Evolutionary conservation across 2,113 vertebrate species (phyloP), one percentile per base, ranked within the genome.

Genomic region (Pelusios castaneus): DNA sequence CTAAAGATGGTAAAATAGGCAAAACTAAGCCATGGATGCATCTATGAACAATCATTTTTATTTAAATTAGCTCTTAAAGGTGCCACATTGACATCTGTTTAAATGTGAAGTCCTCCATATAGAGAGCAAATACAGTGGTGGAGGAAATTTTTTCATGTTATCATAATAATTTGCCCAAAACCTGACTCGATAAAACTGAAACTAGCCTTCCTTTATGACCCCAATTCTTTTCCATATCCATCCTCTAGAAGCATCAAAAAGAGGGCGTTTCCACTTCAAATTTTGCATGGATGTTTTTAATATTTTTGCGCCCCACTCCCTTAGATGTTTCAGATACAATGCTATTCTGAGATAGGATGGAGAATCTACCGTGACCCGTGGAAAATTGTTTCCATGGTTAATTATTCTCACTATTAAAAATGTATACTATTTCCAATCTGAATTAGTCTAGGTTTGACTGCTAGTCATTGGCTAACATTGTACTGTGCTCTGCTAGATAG

Each of bases 1-100:
- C 70, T 77, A 90, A 82, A 85, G 43, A 87, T 90, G 77, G 93
- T 38, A 78, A 82, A 91, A 89, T 75, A 78, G 78, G 51, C 24
- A 91, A 89, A 96, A 79, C 45, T 31, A 51, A 79, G 45, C 5
- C 77, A 51, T 27, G 2, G 45, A 41, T 16, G 12, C 38, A 82
- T 63, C 54, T 81, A 73, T 13, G 73, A 80, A 82, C 63, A 52
- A 58, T 10, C n/a, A 79, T 19, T 49, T 79, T 79, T 38, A 76
- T 78, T 90, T 91, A 93, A 86, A 2, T 88, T 82, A 84, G 77
- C 49, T 67, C 49, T 54, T 78, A 81, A 70, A 92, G 60, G 41
- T 82, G 82, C 55, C 38, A 90, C 54, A 94, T 70, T 91, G 87
- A 81, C 55, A 80, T 24, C 58, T 12, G 5, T 73, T 21, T 24